Conservation (phyloP, 53 echinoderm and acorn worm species). For the Crossaster papposus region DNA sequence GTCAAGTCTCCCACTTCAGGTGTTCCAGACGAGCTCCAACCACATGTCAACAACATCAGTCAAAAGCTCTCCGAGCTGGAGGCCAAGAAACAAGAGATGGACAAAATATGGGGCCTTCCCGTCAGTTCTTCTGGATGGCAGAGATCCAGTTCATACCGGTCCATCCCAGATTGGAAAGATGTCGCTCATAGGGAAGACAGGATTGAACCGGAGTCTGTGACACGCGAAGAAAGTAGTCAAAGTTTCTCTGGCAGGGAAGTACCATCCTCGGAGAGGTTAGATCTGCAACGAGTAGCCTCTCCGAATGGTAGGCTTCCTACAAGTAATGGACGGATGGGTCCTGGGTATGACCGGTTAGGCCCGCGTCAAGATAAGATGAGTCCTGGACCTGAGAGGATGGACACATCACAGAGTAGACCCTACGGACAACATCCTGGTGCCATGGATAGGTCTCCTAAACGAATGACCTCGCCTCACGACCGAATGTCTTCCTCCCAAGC, state of each 20-base stretch:
- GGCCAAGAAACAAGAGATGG: slow-evolving; percentile 83
- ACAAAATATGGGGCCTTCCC: slow-evolving; percentile 78
- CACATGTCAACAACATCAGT: slow-evolving; percentile 76
- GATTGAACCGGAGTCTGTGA: slow-evolving; percentile 42
- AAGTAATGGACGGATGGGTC: slow-evolving; percentile 39
- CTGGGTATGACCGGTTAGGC: slow-evolving; percentile 9
- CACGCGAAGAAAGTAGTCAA: slow-evolving; percentile 40
- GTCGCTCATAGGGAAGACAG: slow-evolving; percentile 63
- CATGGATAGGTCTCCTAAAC: neutral
- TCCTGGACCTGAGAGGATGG: slow-evolving; percentile 39
- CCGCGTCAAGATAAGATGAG: slow-evolving; percentile 5
- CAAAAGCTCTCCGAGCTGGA: slow-evolving; percentile 76
- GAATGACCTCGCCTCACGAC: slow-evolving; percentile 34
- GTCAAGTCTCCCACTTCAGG: slow-evolving; percentile 24
- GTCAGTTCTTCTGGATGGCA: slow-evolving; percentile 51
- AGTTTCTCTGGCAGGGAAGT: neutral
- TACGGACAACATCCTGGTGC: slow-evolving; percentile 36
- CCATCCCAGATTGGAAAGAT: slow-evolving; percentile 78
- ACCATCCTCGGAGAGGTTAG: slow-evolving; percentile 1
- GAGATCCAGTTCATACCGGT: slow-evolving; percentile 35
- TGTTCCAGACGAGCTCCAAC: slow-evolving; percentile 55
- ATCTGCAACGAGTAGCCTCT: slow-evolving; percentile 17
- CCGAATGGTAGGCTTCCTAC: neutral
- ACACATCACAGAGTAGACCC: slow-evolving; percentile 42
- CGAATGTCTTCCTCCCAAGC: slow-evolving; percentile 33